phyloP scores from a whole-genome alignment of 2,888 invertebrate genomes.

The Ophion ventricosus region DNA sequence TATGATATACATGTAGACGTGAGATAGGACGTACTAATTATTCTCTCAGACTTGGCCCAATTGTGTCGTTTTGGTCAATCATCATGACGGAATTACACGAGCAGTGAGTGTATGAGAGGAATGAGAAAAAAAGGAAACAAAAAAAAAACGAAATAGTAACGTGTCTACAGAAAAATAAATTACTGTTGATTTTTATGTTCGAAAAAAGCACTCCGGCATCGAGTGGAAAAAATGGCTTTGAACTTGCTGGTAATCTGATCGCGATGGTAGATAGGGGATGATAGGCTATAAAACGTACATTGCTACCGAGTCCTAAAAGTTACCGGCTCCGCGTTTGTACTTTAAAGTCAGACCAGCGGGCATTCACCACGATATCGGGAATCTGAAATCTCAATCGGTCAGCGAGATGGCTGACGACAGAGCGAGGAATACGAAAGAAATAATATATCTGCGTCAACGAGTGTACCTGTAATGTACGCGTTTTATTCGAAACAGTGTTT shows the following conservation, averaged over 20 bases:
- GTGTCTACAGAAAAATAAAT: conserved; percentile 21
- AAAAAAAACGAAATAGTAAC: not conserved
- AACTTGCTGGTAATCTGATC: conserved; percentile 58
- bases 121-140: conserved; percentile 13
- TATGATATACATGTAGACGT: not conserved
- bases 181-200: conserved; percentile 29
- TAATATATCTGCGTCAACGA: conserved; percentile 5
- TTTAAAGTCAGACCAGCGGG: not conserved
- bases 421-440: conserved; percentile 18
- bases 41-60: conserved; percentile 41
- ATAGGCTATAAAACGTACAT: conserved; percentile 51
- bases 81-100: conserved; percentile 34
- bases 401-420: conserved; percentile 27
- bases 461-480: not conserved
- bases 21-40: conserved; percentile 49
- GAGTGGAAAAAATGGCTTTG: conserved; percentile 54
- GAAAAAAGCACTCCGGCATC: conserved; percentile 19
- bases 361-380: conserved; percentile 22
- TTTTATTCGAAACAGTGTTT: too few relatives aligned
- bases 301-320: conserved; percentile 16
- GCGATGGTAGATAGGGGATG: conserved; percentile 32
- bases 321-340: not conserved
- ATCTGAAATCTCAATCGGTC: conserved; percentile 49
- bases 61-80: conserved; percentile 20
- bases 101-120: not conserved